Conservation (phyloP, 2,888 invertebrate genomes). For the Drosophila incognita region DNA sequence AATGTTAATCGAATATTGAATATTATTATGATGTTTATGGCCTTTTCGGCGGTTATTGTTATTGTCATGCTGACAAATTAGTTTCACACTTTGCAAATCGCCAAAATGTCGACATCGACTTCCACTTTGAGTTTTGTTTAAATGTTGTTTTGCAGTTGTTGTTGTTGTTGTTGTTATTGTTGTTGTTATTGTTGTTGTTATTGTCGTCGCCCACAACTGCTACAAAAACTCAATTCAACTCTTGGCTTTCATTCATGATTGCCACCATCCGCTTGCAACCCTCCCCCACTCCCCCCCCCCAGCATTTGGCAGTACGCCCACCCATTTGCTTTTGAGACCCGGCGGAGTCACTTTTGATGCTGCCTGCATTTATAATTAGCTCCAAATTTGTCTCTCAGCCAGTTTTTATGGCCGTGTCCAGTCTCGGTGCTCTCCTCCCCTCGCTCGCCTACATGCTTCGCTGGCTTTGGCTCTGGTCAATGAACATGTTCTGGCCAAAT, state of each 20-base stretch:
- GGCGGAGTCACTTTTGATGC: constrained; percentile 51
- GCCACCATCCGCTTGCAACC: constrained; percentile 32
- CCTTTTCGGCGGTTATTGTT: constrained; percentile 74
- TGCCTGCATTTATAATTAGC: constrained; percentile 76
- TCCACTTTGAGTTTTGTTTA: neutral
- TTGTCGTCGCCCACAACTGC: constrained; percentile 42
- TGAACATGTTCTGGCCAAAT: constrained; percentile 56
- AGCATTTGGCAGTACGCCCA: constrained; percentile 54
- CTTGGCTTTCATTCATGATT: constrained; percentile 62
- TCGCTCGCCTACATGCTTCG: neutral
- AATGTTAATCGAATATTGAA: constrained; percentile 78
- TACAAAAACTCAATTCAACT: constrained; percentile 6
- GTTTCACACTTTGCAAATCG: constrained; percentile 75
- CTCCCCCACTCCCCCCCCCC: neutral
- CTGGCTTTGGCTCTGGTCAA: constrained; percentile 35
- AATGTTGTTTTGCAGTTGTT: neutral
- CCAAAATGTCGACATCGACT: constrained; percentile 26
- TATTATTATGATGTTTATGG: constrained; percentile 78
- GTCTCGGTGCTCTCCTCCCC: constrained; percentile 5
- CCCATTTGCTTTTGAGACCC: constrained; percentile 38
- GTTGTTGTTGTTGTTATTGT: neutral
- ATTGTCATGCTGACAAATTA: constrained; percentile 79
- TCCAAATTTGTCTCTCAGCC: constrained; percentile 75
- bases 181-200: neutral
- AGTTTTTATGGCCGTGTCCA: constrained; percentile 70